Percentiles rank a stretch among this genome's conserved stretches.
phyloP scores from a whole-genome alignment of 2,113 vertebrate species.

The Clupea harengus region DNA sequence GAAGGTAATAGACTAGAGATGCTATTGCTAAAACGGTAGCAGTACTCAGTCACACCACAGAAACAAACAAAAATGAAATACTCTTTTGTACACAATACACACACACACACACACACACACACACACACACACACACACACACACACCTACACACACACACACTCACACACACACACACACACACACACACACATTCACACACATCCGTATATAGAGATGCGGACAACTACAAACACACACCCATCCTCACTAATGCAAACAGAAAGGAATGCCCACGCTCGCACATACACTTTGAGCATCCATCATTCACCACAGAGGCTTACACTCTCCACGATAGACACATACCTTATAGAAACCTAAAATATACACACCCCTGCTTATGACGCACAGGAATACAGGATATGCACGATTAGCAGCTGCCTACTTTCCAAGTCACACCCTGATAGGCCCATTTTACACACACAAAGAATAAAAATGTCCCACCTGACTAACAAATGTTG shows the following conservation, averaged over 20 bases:
- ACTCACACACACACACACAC: neutral
- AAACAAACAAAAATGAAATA: neutral
- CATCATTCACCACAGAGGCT: neutral
- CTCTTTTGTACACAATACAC: neutral
- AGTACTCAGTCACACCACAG: neutral
- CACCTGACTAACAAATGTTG: conserved; percentile 44
- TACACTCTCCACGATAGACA: neutral
- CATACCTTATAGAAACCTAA: neutral
- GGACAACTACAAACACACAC: conserved; percentile 28
- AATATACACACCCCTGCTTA: neutral
- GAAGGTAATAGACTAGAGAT: neutral
- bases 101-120: conserved; percentile 7
- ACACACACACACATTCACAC: conserved; percentile 16
- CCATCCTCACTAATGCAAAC: conserved; percentile 20
- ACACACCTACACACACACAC: conserved; percentile 32
- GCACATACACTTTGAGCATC: neutral
- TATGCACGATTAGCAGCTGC: conserved; percentile 57
- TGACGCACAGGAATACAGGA: conserved; percentile 27
- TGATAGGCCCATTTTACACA: conserved; percentile 20
- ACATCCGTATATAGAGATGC: conserved; percentile 42
- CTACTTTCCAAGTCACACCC: conserved; percentile 50
- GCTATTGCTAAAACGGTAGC: neutral
- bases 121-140: neutral
- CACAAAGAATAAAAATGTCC: conserved; percentile 3
- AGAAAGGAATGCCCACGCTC: conserved; percentile 26